Conservation (phyloP, 2,888 invertebrate species). For the Hydriomena furcata region DNA sequence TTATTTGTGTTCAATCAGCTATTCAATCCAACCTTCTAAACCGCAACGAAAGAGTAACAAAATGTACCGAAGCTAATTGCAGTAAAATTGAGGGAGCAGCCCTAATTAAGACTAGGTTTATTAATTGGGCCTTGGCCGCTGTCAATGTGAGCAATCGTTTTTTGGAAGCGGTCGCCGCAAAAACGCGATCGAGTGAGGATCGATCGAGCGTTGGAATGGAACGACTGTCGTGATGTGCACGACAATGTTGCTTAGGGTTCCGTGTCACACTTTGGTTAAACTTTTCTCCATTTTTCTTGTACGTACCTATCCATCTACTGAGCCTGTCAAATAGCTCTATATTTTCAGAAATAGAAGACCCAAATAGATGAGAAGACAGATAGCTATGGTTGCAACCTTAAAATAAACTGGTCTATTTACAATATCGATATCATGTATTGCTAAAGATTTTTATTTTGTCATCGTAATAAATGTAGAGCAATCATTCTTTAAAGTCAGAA, state of each 20-base stretch:
- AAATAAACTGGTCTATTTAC: too few relatives aligned
- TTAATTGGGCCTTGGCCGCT: constrained; percentile 38
- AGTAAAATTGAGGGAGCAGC: constrained; percentile 20
- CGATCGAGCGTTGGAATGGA: constrained; percentile 18
- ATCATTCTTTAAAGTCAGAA: too few relatives aligned
- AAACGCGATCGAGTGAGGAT: constrained; percentile 29
- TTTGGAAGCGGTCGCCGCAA: constrained; percentile 27
- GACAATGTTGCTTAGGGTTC: constrained; percentile 3
- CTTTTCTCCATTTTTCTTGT: constrained; percentile 1
- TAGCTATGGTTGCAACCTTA: too few relatives aligned
- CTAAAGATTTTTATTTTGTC: too few relatives aligned
- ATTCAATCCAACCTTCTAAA: constrained; percentile 15
- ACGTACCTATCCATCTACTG: too few relatives aligned
- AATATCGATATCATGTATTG: too few relatives aligned
- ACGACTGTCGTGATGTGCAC: background rate
- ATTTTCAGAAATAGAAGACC: too few relatives aligned
- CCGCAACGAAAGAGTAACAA: constrained; percentile 4
- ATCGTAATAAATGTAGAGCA: too few relatives aligned
- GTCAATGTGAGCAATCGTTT: constrained; percentile 26
- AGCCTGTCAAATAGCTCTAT: too few relatives aligned
- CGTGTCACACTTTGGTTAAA: background rate
- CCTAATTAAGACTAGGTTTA: constrained; percentile 28
- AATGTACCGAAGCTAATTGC: constrained; percentile 20
- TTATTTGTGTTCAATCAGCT: constrained; percentile 21
- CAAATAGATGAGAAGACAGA: background rate